Evolutionary conservation across 1,140 invertebrate species (phyloP).

Genomic region (Drosophila neocordata): DNA sequence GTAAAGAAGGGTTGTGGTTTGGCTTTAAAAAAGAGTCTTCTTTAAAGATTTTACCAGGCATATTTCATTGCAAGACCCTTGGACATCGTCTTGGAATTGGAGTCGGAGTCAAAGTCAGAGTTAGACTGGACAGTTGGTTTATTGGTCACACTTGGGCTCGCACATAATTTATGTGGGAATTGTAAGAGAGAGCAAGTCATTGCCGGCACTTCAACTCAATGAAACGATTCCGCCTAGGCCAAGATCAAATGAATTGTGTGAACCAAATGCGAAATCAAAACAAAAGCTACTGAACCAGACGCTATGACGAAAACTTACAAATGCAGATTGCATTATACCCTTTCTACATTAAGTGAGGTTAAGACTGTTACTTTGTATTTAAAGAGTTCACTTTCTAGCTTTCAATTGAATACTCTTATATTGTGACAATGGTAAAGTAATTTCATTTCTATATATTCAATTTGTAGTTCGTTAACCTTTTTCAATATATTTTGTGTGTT

Average conservation of each 20-base stretch:
- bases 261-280: slow-evolving; percentile 72
- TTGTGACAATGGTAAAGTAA: no score
- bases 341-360: no score
- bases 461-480: no score
- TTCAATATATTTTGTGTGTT: no score
- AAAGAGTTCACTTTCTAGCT: no score
- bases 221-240: slow-evolving; percentile 52
- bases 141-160: slow-evolving; percentile 82
- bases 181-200: slow-evolving; percentile 63
- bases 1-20: slow-evolving; percentile 45
- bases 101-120: slow-evolving; percentile 28
- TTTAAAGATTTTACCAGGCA: slow-evolving; percentile 71
- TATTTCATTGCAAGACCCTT: slow-evolving; percentile 74
- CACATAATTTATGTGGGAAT: slow-evolving; percentile 82
- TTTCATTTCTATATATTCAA: no score
- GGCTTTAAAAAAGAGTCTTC: background rate
- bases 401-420: no score
- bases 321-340: slow-evolving; percentile 41
- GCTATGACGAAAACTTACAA: slow-evolving; percentile 60
- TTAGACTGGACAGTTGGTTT: slow-evolving; percentile 77
- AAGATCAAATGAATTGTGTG: slow-evolving; percentile 79
- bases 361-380: no score
- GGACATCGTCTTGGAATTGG: slow-evolving; percentile 21
- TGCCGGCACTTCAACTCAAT: slow-evolving; percentile 65
- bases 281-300: slow-evolving; percentile 36